Base-by-base conservation (phyloP, 2,113 vertebrate genomes). In the Herpailurus yagouaroundi region DNA sequence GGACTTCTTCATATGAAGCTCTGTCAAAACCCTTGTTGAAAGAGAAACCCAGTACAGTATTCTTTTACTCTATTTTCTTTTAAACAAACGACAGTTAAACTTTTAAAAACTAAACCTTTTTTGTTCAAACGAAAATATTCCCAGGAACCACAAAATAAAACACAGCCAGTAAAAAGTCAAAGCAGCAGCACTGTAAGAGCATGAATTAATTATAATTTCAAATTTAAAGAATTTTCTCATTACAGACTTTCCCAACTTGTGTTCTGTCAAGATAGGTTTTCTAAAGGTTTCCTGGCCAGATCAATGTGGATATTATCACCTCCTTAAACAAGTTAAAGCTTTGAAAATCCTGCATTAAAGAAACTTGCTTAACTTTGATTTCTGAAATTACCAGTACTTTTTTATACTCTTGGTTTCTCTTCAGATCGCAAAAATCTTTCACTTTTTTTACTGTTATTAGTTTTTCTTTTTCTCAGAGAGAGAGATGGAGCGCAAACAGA, bases 11-110 rank as follows among this genome's bases (percentile, higher is more conserved):
- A 31, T 29, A 27, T 31, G 36, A 85, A 63, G 50, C 63, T 92
- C 52, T 95, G 27, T 90, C n/a, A 77, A 89, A 90, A 45, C 23
- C 45, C 12, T 76, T 83, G 10, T 29, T 77, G 41, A 97, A 97
- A 76, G n/a, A 68, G 68, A 79, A 83, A 68, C 29, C 6, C 9
- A 68, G 23, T 60, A 82, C 21, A 77, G 41, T 69, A 92, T 79
- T 92, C 5, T 92, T 74, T 92, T 87, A 64, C 33, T 7, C 29
- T 71, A 85, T 52, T 48, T 36, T 86, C 93, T 69, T 71, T 84
- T 91, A 94, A 57, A 45, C 69, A 52, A 80, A 68, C 38, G 15
- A 85, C 14, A 69, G 36, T 57, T 63, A 85, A 64, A 38, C 29
- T 27, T 86, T 71, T 87, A 79, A 96, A 45, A 4, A 82, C 50